Percentiles rank a stretch among this genome's conserved stretches.
These are phyloP conservation scores for Notolabrus celidotus DNA, from an alignment of 2,797 vertebrate genomes.

Conservation along the genomic window DNA sequence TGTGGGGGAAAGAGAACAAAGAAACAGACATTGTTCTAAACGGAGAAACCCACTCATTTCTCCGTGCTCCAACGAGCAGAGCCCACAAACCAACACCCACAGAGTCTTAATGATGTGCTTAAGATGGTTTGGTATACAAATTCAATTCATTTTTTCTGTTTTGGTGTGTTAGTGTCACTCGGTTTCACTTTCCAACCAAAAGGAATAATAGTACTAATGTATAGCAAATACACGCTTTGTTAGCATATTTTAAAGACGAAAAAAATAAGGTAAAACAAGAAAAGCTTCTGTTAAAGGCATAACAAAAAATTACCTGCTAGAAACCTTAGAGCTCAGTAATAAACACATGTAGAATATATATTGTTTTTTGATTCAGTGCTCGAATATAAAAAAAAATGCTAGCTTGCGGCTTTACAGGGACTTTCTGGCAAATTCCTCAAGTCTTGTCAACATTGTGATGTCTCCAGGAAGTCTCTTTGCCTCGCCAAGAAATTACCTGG, in stretches of 20 bases:
- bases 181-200: too few relatives aligned
- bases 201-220: too few relatives aligned
- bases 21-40: slow-evolving; percentile 18
- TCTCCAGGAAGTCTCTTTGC: not conserved
- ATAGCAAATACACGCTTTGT: too few relatives aligned
- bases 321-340: not conserved
- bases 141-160: not conserved
- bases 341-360: not conserved
- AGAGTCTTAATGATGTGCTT: slow-evolving; percentile 31
- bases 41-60: slow-evolving; percentile 13
- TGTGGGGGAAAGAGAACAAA: slow-evolving; percentile 40
- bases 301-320: not conserved
- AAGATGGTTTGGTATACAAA: slow-evolving; percentile 20
- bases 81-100: slow-evolving; percentile 20
- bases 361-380: not conserved
- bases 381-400: too few relatives aligned
- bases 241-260: too few relatives aligned
- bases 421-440: too few relatives aligned
- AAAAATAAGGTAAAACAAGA: too few relatives aligned
- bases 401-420: not conserved
- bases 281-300: too few relatives aligned
- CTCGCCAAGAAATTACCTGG: not conserved
- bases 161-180: not conserved
- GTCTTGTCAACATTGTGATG: not conserved
- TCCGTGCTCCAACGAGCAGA: slow-evolving; percentile 18